Percentiles rank a stretch among this genome's conserved stretches.
Conservation (phyloP, 2,888 invertebrate genomes). For the Eristalis pertinax region DNA sequence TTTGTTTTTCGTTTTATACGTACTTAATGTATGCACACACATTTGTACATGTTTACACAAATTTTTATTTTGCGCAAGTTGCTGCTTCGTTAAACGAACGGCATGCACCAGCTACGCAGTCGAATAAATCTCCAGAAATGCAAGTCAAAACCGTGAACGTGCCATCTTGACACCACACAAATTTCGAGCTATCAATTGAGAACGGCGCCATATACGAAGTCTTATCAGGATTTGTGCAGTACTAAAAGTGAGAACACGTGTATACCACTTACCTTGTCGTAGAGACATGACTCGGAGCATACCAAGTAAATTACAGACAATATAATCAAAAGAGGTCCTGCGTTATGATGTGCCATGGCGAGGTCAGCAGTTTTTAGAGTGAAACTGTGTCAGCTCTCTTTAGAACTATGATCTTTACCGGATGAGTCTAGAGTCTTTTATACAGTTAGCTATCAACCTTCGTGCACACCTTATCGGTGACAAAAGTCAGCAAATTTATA, state of each 20-base stretch:
- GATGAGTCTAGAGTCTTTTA: slow-evolving; percentile 36
- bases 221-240: slow-evolving; percentile 2
- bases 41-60: too few relatives aligned
- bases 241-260: slow-evolving; percentile 11
- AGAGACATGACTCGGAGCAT: neutral
- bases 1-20: too few relatives aligned
- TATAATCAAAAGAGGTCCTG: slow-evolving; percentile 24
- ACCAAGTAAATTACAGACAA: slow-evolving; percentile 1
- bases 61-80: neutral
- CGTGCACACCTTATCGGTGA: slow-evolving; percentile 38
- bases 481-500: slow-evolving; percentile 34
- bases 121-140: slow-evolving; percentile 19
- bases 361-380: slow-evolving; percentile 9
- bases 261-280: slow-evolving; percentile 25
- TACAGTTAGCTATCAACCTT: slow-evolving; percentile 7
- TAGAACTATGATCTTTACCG: slow-evolving; percentile 45
- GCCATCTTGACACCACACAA: slow-evolving; percentile 36
- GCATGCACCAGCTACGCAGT: neutral
- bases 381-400: neutral
- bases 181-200: slow-evolving; percentile 42
- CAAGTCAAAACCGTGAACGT: neutral
- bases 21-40: too few relatives aligned
- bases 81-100: neutral
- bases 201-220: slow-evolving; percentile 26
- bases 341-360: neutral